phyloP scores from a whole-genome alignment of 2,113 vertebrate species.

The Pionites leucogaster region DNA sequence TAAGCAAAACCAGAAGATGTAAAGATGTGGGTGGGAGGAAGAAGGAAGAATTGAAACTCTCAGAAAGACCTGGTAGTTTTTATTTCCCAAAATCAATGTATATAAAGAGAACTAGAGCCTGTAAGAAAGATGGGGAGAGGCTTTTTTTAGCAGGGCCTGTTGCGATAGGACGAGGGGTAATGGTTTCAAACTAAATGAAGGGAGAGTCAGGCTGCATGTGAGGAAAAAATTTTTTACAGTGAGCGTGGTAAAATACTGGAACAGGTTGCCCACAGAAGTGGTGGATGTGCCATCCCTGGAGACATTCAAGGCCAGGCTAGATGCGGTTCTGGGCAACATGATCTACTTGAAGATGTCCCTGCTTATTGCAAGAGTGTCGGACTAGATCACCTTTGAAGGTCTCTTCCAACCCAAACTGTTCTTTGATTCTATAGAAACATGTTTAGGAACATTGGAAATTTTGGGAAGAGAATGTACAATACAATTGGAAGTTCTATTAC shows the following conservation, averaged over 20 bases:
- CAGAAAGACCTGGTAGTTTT: neutral
- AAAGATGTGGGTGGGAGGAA: neutral
- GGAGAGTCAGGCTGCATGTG: neutral
- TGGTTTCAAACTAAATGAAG: neutral
- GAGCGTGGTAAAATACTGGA: neutral
- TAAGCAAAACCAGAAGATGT: neutral
- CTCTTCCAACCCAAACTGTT: neutral
- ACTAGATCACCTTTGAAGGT: neutral
- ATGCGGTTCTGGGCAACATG: neutral
- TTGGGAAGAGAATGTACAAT: neutral
- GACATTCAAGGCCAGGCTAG: neutral
- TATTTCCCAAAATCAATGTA: neutral
- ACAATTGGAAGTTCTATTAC: neutral
- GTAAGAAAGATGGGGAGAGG: neutral
- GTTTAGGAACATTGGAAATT: neutral
- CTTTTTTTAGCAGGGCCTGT: neutral
- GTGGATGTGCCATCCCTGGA: neutral
- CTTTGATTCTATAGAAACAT: neutral
- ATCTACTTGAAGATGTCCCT: neutral
- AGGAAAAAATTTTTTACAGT: neutral
- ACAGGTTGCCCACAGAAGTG: neutral
- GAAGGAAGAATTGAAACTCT: neutral
- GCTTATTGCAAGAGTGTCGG: neutral
- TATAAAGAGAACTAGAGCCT: neutral
- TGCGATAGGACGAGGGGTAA: neutral